These are phyloP conservation scores for Rhabditoides inermis DNA, from an alignment of 2,888 invertebrate genomes.

Conservation along the genomic window DNA sequence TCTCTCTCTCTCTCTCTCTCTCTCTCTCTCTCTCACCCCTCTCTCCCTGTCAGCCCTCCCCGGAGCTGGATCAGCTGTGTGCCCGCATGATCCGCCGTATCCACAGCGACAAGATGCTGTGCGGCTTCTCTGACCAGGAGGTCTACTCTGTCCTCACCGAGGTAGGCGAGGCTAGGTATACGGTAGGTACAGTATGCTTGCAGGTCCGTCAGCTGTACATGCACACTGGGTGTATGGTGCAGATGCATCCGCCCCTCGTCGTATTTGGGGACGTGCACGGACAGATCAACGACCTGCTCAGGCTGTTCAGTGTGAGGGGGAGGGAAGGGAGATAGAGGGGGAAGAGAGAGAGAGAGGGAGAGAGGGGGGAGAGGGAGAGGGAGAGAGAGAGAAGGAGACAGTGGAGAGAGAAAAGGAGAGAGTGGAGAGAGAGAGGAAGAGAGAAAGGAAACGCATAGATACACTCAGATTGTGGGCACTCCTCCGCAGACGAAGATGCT, in stretches of 20 bases:
- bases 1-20: background rate
- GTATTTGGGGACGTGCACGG: slow-evolving; percentile 43
- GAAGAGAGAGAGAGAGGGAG: background rate
- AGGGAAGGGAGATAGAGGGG: background rate
- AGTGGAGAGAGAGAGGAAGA: background rate
- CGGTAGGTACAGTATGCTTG: background rate
- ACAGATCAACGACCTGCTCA: slow-evolving; percentile 33
- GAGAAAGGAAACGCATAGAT: background rate
- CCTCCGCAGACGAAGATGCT: slow-evolving; percentile 30
- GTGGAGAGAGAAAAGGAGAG: background rate
- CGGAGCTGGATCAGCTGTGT: too few species aligned
- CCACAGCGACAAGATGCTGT: slow-evolving; percentile 10
- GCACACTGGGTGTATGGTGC: slow-evolving; percentile 9
- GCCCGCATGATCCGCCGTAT: slow-evolving; percentile 19
- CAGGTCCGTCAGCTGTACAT: background rate
- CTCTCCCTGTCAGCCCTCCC: background rate
- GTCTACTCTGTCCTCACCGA: slow-evolving; percentile 9
- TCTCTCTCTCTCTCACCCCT: slow-evolving; percentile 4
- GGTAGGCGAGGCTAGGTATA: background rate
- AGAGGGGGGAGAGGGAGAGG: background rate
- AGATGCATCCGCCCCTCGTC: slow-evolving; percentile 26
- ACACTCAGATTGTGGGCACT: slow-evolving; percentile 20
- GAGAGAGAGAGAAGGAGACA: background rate
- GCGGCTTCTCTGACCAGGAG: slow-evolving; percentile 16
- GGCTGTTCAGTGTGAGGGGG: background rate